Conservation (phyloP, 2,888 invertebrate genomes). For the Drosophila stalkeri region DNA sequence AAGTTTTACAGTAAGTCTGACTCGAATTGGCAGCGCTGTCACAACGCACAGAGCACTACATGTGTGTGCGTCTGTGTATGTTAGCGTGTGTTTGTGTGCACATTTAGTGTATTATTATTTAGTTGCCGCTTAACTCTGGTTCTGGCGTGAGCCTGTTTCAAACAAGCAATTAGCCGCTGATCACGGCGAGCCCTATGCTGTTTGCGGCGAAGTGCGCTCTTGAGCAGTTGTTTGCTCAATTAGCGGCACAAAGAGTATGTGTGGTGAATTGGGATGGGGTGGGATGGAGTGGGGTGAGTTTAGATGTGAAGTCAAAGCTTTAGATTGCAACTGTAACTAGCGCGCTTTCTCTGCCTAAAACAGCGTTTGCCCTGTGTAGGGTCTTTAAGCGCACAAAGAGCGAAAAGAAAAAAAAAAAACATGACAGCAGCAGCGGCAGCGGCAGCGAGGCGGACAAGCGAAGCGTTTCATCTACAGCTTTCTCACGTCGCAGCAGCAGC, state of each 20-base stretch:
- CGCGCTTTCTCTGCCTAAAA: conserved; percentile 62
- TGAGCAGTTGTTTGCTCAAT: conserved; percentile 20
- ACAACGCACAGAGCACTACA: conserved; percentile 1
- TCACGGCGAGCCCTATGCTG: conserved; percentile 26
- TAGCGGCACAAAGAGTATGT: conserved; percentile 3
- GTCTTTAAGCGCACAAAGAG: conserved; percentile 28
- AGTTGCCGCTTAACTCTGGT: conserved; percentile 14
- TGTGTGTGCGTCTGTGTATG: background rate
- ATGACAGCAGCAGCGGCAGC: conserved; percentile 25
- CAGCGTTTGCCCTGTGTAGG: conserved; percentile 18
- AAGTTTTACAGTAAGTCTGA: conserved; percentile 24
- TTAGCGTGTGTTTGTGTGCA: background rate
- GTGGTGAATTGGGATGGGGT: background rate
- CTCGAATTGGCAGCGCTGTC: conserved; percentile 4
- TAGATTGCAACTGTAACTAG: conserved; percentile 66
- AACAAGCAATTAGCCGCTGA: conserved; percentile 37
- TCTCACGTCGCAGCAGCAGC: conserved; percentile 45
- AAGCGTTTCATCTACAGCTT: conserved; percentile 50
- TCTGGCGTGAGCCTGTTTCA: background rate
- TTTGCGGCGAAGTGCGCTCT: conserved; percentile 23
- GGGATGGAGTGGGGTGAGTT: background rate
- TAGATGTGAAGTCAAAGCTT: conserved; percentile 22
- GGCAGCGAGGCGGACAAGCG: conserved; percentile 36
- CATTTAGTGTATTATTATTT: conserved; percentile 10
- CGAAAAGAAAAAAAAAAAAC: conserved; percentile 31